Conservation (phyloP, 2,888 invertebrate species). For the Tipula unca region DNA sequence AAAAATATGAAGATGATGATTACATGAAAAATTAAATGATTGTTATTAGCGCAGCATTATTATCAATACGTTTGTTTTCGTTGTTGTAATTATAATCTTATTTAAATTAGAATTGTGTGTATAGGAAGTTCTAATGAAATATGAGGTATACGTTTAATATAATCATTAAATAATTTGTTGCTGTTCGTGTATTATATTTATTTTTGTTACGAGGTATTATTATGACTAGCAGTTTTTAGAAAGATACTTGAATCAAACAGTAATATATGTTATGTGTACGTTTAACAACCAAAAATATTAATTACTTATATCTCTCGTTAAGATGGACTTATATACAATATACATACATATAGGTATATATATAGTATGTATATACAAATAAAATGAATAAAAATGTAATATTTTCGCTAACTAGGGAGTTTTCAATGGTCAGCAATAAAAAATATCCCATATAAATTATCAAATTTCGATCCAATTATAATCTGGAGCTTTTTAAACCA, state of each 20-base stretch:
- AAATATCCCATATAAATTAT: too few relatives aligned
- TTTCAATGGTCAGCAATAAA: background rate
- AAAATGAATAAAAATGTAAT: background rate
- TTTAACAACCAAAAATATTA: background rate
- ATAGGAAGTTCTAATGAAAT: background rate
- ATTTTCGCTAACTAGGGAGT: background rate
- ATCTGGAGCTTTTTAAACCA: too few relatives aligned
- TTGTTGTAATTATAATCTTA: background rate
- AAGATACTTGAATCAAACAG: background rate
- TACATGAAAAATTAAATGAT: background rate
- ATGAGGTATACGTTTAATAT: background rate
- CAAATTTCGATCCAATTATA: too few relatives aligned
- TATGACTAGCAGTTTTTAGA: background rate
- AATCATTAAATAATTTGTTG: background rate
- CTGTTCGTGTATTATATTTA: background rate
- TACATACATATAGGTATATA: too few relatives aligned
- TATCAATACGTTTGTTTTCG: background rate
- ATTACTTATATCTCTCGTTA: background rate
- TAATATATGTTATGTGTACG: background rate
- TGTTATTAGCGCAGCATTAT: background rate
- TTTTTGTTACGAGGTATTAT: background rate
- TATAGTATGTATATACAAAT: background rate
- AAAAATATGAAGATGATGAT: background rate
- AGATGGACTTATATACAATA: background rate
- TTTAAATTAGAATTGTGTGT: background rate